Conservation (phyloP, 2,888 invertebrate species). For the Penaeus monodon region DNA sequence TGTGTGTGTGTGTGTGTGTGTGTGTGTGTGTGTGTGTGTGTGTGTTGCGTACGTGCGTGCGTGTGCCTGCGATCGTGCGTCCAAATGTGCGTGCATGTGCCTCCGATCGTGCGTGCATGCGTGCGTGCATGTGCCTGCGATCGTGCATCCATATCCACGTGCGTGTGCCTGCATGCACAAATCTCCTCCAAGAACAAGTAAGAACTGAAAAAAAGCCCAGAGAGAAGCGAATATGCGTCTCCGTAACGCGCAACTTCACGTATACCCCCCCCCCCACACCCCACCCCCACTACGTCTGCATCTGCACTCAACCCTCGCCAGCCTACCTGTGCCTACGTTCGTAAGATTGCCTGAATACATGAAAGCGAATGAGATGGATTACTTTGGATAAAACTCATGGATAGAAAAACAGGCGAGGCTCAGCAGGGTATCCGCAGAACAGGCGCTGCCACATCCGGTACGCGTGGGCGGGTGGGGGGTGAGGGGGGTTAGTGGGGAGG, state of each 20-base stretch:
- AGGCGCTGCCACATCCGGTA: too few relatives aligned
- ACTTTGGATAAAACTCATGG: background rate
- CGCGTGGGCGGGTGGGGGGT: background rate
- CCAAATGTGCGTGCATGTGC: background rate
- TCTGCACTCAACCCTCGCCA: background rate
- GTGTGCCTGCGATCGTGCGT: background rate
- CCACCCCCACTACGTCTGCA: background rate
- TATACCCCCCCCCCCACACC: too few relatives aligned
- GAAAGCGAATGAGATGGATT: too few relatives aligned
- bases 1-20: background rate
- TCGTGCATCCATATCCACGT: background rate
- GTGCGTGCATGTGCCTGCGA: background rate
- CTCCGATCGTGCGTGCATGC: background rate
- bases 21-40: constrained; percentile 5
- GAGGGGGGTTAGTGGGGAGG: background rate
- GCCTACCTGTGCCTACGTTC: too few relatives aligned
- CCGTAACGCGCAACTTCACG: too few relatives aligned
- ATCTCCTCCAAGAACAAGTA: too few relatives aligned
- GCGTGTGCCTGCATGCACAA: background rate
- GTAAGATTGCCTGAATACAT: too few relatives aligned
- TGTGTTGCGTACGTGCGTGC: background rate
- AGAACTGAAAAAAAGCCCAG: too few relatives aligned
- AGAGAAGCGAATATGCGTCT: background rate
- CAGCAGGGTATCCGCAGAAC: too few relatives aligned
- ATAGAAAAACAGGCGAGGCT: too few relatives aligned